Evolutionary conservation across 1,140 invertebrate genomes (phyloP).

Genomic region (Arctopsyche grandis): DNA sequence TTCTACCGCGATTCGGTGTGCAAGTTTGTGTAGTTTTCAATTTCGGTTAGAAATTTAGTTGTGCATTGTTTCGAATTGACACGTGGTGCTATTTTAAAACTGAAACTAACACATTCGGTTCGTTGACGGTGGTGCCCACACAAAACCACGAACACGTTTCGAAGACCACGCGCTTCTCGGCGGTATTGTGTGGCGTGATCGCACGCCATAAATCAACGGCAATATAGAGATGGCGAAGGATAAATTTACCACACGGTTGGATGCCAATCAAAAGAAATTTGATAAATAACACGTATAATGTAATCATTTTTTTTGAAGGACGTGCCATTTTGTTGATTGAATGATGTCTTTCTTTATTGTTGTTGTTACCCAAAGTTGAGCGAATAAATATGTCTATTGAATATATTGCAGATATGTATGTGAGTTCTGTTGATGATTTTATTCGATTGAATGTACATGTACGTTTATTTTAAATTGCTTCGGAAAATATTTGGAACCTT

Average conservation of each 20-base stretch:
- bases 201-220: slow-evolving; percentile 16
- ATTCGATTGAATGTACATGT: no score
- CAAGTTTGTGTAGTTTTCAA: no score
- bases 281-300: slow-evolving; percentile 16
- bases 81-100: not conserved
- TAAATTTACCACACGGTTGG: slow-evolving; percentile 23
- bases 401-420: no score
- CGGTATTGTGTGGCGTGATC: slow-evolving; percentile 3
- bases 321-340: not conserved
- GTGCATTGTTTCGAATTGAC: not conserved
- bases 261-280: slow-evolving; percentile 26
- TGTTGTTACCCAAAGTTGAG: no score
- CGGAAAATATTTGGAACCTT: no score
- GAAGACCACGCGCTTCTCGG: not conserved
- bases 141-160: no score
- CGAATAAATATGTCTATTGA: no score
- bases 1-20: no score
- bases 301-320: not conserved
- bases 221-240: slow-evolving; percentile 27
- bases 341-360: no score
- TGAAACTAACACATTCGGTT: not conserved
- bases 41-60: no score
- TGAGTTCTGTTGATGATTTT: no score
- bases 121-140: not conserved
- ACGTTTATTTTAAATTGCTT: no score